Base-by-base conservation (phyloP, 2,797 vertebrate genomes). In the Falco rusticolus region DNA sequence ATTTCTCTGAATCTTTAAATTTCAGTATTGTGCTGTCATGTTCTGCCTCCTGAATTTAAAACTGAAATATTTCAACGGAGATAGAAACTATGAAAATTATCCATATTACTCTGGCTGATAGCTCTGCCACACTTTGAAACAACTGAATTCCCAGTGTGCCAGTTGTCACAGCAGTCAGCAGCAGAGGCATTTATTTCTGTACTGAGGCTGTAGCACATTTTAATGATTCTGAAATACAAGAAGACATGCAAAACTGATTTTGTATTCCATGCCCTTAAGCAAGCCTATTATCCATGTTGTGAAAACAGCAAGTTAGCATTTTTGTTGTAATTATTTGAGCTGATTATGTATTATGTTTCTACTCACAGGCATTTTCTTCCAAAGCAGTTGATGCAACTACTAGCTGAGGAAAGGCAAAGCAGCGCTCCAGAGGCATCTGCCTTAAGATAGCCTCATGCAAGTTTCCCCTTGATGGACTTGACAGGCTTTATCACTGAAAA, bases 231-330 rank as follows among this genome's bases (percentile, higher is more conserved):
- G 89, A 88, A 70, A 90, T 84, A 94, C 65, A 91, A 95, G 74
- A 77, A 48, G 83, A 93, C 66, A 86, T 86, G 45, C 53, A 90
- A 95, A 95, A 65, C 74, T 59, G 63, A 92, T 96, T 96, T 87
- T 95, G 66, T 37, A 91, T 91, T 97, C 60, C 65, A 56, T 80
- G 33, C 51, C 93, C 93, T 94, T 90, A 92, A 97, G 94, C 93
- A 96, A 97, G 82, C 31, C 81, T 96, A 95, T 97, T 95, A 97
- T 96, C 86, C 93, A 91, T 89, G 90, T 92, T 95, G 92, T 89
- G 83, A 97, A 97, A 97, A 95, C 81, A 96, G 90, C 86, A 91
- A 97, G 94, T 97, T 96, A 96, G 87, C 89, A 96, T 94, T 96
- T 96, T 95, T 97, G 75, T 97, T 94, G 87, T 93, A 97, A 96